Evolutionary conservation across 2,113 vertebrate genomes (phyloP), one percentile per base, ranked within the genome.

Genomic region (Nothocercus julius): DNA sequence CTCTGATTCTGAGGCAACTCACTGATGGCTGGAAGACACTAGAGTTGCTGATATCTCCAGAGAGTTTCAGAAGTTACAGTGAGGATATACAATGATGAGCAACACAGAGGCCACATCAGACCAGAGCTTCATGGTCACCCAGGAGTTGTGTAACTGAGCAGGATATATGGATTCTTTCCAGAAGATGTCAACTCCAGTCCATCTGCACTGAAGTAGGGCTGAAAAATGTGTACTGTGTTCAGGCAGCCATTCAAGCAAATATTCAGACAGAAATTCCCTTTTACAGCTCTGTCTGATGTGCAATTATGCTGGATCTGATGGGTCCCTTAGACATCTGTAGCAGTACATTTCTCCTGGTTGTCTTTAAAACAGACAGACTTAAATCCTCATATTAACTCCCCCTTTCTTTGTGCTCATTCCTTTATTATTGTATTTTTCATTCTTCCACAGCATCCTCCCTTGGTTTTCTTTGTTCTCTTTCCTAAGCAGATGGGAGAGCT

Each of bases 121-220:
- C 47, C 15, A 64, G 51, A 77, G 51, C 61, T 87, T 85, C 82
- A 56, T 24, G 88, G 85, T 80, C 89, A 92, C 76, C 56, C 89
- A 93, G 79, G 68, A 91, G 79, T 83, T 95, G 85, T 4, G 0
- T 88, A 92, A 93, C 25, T 85, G 87, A 91, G 63, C 85, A 95
- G 80, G 79, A 74, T 75, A 61, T 3, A 9, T 74, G 78, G 87
- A 95, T 93, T 94, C 85, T 83, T 95, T 95, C 95, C 93, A 95
- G 54, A 82, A 62, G 67, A 94, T 94, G 76, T 97, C 82, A 95
- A 94, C 92, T 85, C 64, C 75, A 85, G 72, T 70, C 94, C 91
- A 70, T 91, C 68, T 94, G 75, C 69, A 83, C 25, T 0, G 1
- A 80, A 70, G 38, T 19, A 85, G 42, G 58, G 49, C 76, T 92